phyloP scores from a whole-genome alignment of 2,797 vertebrate genomes.

The Morus bassanus region DNA sequence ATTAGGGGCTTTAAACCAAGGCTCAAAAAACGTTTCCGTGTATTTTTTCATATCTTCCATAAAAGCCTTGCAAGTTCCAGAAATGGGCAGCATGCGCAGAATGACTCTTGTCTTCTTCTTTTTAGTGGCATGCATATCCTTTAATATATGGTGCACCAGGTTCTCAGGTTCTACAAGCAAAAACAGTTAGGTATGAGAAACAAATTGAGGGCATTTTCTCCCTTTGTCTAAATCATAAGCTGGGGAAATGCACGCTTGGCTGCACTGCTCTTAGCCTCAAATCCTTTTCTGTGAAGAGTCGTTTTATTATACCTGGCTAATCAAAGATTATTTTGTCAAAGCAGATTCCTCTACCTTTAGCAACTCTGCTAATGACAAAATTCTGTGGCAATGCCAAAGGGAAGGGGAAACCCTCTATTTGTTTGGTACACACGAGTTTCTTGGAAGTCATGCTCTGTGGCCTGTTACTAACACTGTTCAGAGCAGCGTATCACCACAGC shows the following conservation, averaged over 20 bases:
- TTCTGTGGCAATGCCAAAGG: not conserved
- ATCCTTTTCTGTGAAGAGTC: not conserved
- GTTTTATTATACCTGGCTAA: not conserved
- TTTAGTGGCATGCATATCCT: conserved; percentile 89
- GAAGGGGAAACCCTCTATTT: not conserved
- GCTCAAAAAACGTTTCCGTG: conserved; percentile 86
- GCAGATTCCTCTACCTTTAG: not conserved
- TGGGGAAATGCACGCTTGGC: not conserved
- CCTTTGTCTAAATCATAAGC: not conserved
- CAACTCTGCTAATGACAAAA: not conserved
- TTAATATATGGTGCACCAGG: conserved; percentile 90
- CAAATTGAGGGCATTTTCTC: not conserved
- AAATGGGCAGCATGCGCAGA: conserved; percentile 91
- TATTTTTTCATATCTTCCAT: conserved; percentile 92
- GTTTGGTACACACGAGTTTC: fast-evolving
- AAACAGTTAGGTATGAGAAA: not conserved
- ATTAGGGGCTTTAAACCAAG: conserved; percentile 92
- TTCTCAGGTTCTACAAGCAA: conserved; percentile 84
- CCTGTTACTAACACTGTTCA: not conserved
- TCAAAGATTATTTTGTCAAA: not conserved
- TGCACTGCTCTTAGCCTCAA: not conserved
- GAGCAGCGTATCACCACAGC: not conserved
- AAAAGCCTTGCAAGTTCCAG: conserved; percentile 92
- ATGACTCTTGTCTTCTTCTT: conserved; percentile 92
- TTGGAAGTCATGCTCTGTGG: fast-evolving